Percentiles rank a stretch among this genome's conserved stretches.
phyloP scores from a whole-genome alignment of 2,888 invertebrate species.

The Caenorhabditis sp. region DNA sequence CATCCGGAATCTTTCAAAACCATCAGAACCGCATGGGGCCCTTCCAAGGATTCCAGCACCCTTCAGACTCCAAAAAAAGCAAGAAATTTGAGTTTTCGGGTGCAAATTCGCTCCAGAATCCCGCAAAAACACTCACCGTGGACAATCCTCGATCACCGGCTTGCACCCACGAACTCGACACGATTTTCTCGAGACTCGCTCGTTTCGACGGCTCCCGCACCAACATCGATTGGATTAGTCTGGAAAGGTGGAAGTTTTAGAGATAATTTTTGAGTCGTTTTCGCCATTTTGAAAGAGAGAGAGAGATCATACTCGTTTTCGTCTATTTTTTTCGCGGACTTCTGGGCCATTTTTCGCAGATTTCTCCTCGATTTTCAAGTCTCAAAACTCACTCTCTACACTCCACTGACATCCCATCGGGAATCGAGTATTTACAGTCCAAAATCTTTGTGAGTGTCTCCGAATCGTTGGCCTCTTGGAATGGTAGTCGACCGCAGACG shows the following conservation, averaged over 20 bases:
- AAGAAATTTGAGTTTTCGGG: too few species aligned
- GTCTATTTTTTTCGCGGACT: background rate
- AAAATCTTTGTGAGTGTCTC: constrained; percentile 99
- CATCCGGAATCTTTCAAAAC: background rate
- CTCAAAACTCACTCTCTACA: constrained; percentile 88
- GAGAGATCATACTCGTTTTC: background rate
- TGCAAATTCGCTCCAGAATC: too few species aligned
- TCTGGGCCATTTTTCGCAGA: background rate
- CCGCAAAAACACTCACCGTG: constrained; percentile 44
- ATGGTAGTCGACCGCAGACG: constrained; percentile 97
- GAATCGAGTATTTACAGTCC: constrained; percentile 98
- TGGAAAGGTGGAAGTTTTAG: constrained; percentile 81
- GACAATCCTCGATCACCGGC: constrained; percentile 82
- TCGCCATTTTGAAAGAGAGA: background rate
- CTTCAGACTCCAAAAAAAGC: too few species aligned
- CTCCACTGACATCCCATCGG: constrained; percentile 90
- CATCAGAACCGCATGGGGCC: too few species aligned
- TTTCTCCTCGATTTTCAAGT: background rate
- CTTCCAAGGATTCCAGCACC: too few species aligned
- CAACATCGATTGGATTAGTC: constrained; percentile 94
- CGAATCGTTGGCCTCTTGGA: constrained; percentile 99
- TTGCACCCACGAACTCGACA: constrained; percentile 87
- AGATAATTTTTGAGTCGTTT: background rate
- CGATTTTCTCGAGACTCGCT: constrained; percentile 92
- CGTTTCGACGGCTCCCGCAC: constrained; percentile 94